Evolutionary conservation across 2,888 invertebrate genomes (phyloP), one percentile per base, ranked within the genome.

Genomic region (Pterobdella sp.): DNA sequence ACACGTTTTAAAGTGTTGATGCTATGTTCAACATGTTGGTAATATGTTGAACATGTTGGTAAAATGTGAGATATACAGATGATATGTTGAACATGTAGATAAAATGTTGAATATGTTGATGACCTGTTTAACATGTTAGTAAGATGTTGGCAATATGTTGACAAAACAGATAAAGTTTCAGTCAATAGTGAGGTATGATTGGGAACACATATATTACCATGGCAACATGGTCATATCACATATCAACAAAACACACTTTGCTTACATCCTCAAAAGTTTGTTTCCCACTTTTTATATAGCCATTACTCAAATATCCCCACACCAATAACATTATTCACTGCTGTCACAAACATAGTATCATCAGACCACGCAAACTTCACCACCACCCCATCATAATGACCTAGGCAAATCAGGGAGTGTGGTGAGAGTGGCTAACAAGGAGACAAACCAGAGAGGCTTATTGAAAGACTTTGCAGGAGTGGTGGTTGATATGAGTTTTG

Each of bases 401-500:
- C 10, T 75, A 82, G 82, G 81, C 49, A 81, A 80, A 75, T 76
- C 78, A 71, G 73, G 81, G 69, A 86, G 86, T 32, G 90, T 91
- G 86, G 91, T 95, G 7, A 87, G 94, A 63, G 90, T 96, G 18
- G 89, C 91, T 10, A 91, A 92, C 84, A 87, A 88, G 78, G 89
- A 90, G 75, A 87, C 88, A 1, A 88, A 90, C 78, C 87, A 89
- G 77, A 87, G 94, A 72, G 88, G 89, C 0, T 86, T 95, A 32
- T 88, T 95, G 72, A 93, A 92, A 83, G 93, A 92, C 63, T 90
- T 93, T 87, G 88, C 88, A 70, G 93, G 93, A 56, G 87, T 90
- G 82, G 90, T 95, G n/a, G 88, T 91, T 83, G 96, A 96, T 84
- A 84, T 96, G 68, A 89, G 93, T 0, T 96, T 96, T 85, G 92